Evolutionary conservation across 2,113 vertebrate genomes (phyloP).

Genomic region (Lepisosteus osseus): DNA sequence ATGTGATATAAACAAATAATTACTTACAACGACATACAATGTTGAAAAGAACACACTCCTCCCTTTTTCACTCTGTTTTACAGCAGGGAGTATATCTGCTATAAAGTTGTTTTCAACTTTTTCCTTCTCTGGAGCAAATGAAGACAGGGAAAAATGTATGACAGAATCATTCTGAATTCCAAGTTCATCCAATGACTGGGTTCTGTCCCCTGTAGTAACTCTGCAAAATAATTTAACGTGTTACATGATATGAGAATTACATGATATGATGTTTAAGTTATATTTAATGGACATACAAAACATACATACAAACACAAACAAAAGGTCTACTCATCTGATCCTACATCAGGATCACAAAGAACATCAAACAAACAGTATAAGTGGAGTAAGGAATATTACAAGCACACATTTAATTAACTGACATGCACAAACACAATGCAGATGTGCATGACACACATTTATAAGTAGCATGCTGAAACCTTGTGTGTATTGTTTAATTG

Average conservation of each 20-base stretch:
- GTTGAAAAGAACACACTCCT: conserved; percentile 46
- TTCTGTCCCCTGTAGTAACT: too few relatives aligned
- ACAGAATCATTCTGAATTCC: conserved; percentile 28
- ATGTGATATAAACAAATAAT: not conserved
- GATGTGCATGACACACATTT: too few relatives aligned
- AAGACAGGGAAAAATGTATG: conserved; percentile 38
- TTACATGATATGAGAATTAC: too few relatives aligned
- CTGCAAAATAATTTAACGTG: not conserved
- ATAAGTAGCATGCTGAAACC: too few relatives aligned
- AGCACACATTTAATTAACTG: too few relatives aligned
- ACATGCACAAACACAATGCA: too few relatives aligned
- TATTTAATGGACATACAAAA: not conserved
- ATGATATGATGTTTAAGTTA: too few relatives aligned
- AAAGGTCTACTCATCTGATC: too few relatives aligned
- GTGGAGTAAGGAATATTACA: too few relatives aligned
- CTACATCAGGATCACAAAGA: too few relatives aligned
- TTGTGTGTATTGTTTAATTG: too few relatives aligned
- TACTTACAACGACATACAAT: conserved; percentile 39
- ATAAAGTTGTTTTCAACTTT: conserved; percentile 4
- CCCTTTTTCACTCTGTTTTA: conserved; percentile 42
- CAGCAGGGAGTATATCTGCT: conserved; percentile 37
- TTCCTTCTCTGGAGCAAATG: not conserved
- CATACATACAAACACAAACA: not conserved
- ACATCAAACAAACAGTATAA: too few relatives aligned
- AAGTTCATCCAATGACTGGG: conserved; percentile 19